phyloP scores from a whole-genome alignment of 1,140 invertebrate species.

The Drosophila burlai region DNA sequence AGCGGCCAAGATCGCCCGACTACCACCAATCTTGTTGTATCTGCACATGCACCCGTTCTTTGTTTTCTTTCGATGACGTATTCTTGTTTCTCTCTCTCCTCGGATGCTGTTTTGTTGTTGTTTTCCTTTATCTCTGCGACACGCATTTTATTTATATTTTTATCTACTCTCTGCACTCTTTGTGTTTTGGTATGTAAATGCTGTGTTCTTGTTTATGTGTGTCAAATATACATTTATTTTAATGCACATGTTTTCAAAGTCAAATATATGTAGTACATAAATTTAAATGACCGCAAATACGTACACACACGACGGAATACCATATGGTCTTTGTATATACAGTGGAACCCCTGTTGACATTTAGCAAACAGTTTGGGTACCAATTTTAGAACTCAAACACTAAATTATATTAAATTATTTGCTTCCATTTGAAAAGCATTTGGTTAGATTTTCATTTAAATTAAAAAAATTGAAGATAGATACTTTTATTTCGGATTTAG shows the following conservation, averaged over 20 bases:
- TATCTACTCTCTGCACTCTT: not conserved
- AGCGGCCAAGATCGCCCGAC: constrained; percentile 22
- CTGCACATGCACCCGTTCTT: constrained; percentile 35
- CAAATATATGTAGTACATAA: constrained; percentile 9
- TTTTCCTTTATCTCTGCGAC: constrained; percentile 13
- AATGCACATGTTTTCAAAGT: constrained; percentile 13
- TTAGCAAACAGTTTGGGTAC: not conserved
- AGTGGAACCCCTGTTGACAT: constrained; percentile 7
- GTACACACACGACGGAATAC: constrained; percentile 7
- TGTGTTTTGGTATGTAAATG: constrained; percentile 21
- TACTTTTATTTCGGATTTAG: not conserved
- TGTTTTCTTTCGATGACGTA: constrained; percentile 22
- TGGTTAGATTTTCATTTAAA: too few species aligned
- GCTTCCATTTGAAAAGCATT: not conserved
- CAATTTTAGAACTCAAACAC: not conserved
- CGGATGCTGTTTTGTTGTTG: constrained; percentile 28
- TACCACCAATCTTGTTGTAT: constrained; percentile 17
- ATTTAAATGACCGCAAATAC: constrained; percentile 1
- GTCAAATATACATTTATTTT: constrained; percentile 7
- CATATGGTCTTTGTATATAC: constrained; percentile 9
- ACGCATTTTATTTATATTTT: constrained; percentile 41
- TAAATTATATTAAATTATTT: not conserved
- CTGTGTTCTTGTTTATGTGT: not conserved
- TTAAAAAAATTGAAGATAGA: too few species aligned
- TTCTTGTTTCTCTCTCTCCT: constrained; percentile 15